These are phyloP conservation scores for Arctopsyche grandis DNA, from an alignment of 1,140 invertebrate species.

Conservation along the genomic window DNA sequence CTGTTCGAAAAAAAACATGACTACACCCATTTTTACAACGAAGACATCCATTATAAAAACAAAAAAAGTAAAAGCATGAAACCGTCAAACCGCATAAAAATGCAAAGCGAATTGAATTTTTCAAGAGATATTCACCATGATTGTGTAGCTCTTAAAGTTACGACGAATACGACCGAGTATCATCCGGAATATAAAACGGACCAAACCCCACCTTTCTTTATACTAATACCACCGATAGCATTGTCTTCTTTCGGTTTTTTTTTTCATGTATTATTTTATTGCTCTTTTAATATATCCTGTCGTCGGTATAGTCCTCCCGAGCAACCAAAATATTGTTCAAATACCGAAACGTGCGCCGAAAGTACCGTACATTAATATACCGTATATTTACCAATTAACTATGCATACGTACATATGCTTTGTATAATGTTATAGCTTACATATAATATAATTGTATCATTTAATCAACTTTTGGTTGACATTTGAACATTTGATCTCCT, in stretches of 20 bases:
- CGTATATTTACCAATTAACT: too few relatives aligned
- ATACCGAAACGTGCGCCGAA: too few relatives aligned
- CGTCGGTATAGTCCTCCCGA: neutral
- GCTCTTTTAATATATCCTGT: constrained; percentile 3
- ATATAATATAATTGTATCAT: too few relatives aligned
- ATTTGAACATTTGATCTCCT: too few relatives aligned
- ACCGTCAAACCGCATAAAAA: constrained; percentile 14
- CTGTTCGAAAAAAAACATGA: too few relatives aligned
- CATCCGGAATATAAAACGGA: constrained; percentile 18
- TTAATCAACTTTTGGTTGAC: too few relatives aligned
- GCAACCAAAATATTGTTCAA: too few relatives aligned
- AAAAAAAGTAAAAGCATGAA: neutral
- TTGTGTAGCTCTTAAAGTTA: constrained; percentile 14
- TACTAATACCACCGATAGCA: neutral
- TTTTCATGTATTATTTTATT: neutral
- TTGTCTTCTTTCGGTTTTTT: neutral
- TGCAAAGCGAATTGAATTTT: constrained; percentile 22
- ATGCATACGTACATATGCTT: too few relatives aligned
- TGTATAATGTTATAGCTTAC: too few relatives aligned
- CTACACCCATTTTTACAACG: too few relatives aligned
- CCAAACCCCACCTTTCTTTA: neutral
- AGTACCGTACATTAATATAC: too few relatives aligned
- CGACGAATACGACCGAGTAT: constrained; percentile 4
- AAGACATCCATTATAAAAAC: neutral
- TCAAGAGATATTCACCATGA: neutral